These are phyloP conservation scores for Hydropsyche tenuis DNA, from an alignment of 1,140 invertebrate genomes.

Conservation along the genomic window DNA sequence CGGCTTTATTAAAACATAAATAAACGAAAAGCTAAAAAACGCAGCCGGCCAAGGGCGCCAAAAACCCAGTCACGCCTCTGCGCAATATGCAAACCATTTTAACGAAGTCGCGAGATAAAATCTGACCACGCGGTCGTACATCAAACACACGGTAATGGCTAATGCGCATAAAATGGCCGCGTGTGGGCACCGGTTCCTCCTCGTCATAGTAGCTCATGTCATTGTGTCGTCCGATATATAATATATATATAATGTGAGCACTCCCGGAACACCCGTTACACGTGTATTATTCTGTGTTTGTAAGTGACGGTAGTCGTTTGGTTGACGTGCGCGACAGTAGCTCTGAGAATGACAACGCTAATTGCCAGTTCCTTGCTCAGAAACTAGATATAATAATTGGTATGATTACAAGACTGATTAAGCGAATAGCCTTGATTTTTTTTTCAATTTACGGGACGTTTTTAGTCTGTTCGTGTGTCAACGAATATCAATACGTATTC, in stretches of 20 bases:
- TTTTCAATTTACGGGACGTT: too few species aligned
- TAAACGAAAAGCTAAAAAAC: too few species aligned
- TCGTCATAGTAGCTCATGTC: not conserved
- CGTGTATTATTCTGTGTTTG: too few species aligned
- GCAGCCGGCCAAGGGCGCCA: not conserved
- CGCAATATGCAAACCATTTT: constrained; percentile 46
- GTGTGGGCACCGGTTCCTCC: constrained; percentile 19
- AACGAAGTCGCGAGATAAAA: constrained; percentile 41
- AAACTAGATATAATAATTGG: not conserved
- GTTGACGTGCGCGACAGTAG: not conserved
- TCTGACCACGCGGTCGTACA: constrained; percentile 29
- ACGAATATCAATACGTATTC: too few species aligned
- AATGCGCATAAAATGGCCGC: constrained; percentile 37
- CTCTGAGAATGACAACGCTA: not conserved
- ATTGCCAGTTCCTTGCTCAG: not conserved
- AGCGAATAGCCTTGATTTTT: too few species aligned
- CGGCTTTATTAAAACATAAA: too few species aligned
- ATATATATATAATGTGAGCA: too few species aligned
- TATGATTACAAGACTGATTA: too few species aligned
- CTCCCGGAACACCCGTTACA: too few species aligned
- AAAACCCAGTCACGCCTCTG: not conserved
- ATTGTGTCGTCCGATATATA: not conserved
- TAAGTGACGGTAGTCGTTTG: too few species aligned
- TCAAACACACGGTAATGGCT: constrained; percentile 39
- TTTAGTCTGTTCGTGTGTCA: too few species aligned